Conservation (phyloP, 2,113 vertebrate species). For the Otocyon megalotis region DNA sequence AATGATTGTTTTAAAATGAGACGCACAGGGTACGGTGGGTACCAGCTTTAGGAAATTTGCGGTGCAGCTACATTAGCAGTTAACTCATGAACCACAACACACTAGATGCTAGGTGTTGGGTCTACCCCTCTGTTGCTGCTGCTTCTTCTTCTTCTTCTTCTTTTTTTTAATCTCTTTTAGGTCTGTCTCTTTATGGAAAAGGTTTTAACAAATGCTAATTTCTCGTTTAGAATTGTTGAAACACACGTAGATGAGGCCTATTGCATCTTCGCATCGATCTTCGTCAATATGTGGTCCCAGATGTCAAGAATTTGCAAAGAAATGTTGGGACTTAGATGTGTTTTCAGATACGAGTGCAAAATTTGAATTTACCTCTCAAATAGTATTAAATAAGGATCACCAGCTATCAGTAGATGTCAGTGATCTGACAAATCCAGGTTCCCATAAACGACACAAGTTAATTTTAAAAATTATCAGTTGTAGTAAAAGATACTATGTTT, state of each 20-base stretch:
- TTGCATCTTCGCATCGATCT: conserved; percentile 63
- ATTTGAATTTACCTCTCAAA: not conserved
- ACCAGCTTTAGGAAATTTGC: conserved; percentile 80
- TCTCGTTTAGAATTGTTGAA: conserved; percentile 64
- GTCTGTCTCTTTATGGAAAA: not conserved
- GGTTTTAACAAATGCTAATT: conserved; percentile 14
- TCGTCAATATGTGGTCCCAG: accelerated
- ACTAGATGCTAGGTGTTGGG: not conserved
- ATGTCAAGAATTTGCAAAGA: not conserved
- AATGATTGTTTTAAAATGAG: conserved; percentile 89
- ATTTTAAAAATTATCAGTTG: not conserved
- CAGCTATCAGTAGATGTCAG: not conserved
- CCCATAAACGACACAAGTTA: not conserved
- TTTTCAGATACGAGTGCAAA: not conserved
- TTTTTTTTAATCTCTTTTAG: conserved; percentile 1
- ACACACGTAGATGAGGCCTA: not conserved
- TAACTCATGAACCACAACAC: conserved; percentile 76
- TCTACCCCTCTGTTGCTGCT: not conserved
- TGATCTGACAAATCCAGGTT: not conserved
- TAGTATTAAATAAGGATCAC: not conserved
- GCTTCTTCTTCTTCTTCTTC: not conserved
- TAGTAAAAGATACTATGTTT: not conserved
- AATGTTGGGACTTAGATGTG: not conserved
- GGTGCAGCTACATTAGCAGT: conserved; percentile 74
- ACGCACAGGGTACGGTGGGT: conserved; percentile 77